Percentiles rank a stretch among this genome's conserved stretches.
These are phyloP conservation scores for Ophthalmolycus amberensis DNA, from an alignment of 2,113 vertebrate species.

Conservation along the genomic window DNA sequence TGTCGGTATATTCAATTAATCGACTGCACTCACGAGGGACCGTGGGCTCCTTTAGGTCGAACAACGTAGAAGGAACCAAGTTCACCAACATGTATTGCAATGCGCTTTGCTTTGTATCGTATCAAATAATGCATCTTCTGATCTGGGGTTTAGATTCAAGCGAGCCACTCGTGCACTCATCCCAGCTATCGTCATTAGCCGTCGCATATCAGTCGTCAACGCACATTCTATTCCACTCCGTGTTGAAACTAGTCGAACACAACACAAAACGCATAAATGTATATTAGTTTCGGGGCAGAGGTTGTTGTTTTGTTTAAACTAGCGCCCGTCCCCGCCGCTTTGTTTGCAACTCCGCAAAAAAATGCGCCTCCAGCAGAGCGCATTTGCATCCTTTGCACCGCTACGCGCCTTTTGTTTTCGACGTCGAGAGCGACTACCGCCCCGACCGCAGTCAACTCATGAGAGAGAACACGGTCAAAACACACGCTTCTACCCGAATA, in stretches of 20 bases:
- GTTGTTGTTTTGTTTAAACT: too few species aligned
- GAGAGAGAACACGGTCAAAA: constrained; percentile 53
- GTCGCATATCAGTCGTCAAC: fast-evolving
- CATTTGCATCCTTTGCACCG: constrained; percentile 77
- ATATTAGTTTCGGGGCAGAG: too few species aligned
- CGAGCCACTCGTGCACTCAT: background rate
- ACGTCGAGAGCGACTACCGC: background rate
- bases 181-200: background rate
- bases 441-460: constrained; percentile 16
- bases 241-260: too few species aligned
- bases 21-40: background rate
- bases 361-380: constrained; percentile 64
- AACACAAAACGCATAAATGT: too few species aligned
- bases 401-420: constrained; percentile 79
- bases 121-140: background rate
- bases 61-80: too few species aligned
- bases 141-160: background rate
- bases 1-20: background rate
- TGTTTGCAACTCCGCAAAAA: constrained; percentile 69
- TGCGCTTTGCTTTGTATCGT: background rate
- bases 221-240: too few species aligned
- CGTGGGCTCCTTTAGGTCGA: too few species aligned
- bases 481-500: background rate
- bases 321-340: constrained; percentile 59
- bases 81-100: background rate